Conservation (phyloP, 2,888 invertebrate genomes). For the Dynastes tityus region DNA sequence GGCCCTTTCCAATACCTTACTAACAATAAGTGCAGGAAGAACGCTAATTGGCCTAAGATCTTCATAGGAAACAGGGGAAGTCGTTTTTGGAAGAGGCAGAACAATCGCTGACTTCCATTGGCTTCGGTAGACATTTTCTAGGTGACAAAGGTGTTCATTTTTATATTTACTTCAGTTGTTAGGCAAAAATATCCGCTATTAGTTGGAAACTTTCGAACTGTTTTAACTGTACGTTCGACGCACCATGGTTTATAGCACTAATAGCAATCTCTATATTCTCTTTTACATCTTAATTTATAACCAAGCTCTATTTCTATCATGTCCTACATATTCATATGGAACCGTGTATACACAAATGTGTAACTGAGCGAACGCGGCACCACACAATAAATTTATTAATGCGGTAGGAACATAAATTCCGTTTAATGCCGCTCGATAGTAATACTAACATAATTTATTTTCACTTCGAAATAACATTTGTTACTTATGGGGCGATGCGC, state of each 20-base stretch:
- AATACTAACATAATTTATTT: conserved; percentile 19
- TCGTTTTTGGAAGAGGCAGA: no score
- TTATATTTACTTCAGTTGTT: no score
- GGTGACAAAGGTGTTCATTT: no score
- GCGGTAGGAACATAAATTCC: conserved; percentile 9
- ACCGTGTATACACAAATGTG: background rate
- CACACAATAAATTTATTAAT: conserved; percentile 24
- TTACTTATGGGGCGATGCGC: background rate
- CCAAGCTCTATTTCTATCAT: conserved; percentile 24
- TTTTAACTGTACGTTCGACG: no score
- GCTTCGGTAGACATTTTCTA: no score
- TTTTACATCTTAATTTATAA: conserved; percentile 26
- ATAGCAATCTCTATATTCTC: conserved; percentile 17
- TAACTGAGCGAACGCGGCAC: background rate
- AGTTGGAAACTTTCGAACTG: no score
- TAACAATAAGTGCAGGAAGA: no score
- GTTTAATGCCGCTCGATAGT: conserved; percentile 18
- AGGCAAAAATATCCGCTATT: no score
- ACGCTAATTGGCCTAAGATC: no score
- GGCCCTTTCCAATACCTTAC: no score
- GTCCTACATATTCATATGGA: background rate
- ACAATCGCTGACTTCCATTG: no score
- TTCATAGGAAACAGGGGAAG: no score
- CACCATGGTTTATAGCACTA: background rate
- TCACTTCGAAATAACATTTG: conserved; percentile 15